A percentile compares a stretch with the other conserved stretches of the same genome.
phyloP scores from a whole-genome alignment of 2,888 invertebrate species.

The Zootermopsis nevadensis region DNA sequence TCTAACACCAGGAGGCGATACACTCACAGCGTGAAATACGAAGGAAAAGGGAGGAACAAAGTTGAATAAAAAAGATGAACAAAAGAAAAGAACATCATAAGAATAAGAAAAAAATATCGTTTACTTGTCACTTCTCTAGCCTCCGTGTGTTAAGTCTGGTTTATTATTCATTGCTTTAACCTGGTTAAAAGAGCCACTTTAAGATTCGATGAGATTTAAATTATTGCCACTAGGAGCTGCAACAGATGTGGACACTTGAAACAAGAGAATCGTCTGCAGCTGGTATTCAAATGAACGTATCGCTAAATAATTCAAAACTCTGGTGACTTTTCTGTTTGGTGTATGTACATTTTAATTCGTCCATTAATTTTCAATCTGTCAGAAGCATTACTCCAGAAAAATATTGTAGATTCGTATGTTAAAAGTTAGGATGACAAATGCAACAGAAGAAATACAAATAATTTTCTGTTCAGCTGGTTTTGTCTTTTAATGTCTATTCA shows the following conservation, averaged over 20 bases:
- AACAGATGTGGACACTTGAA: neutral
- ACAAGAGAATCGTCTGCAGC: neutral
- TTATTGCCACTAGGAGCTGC: neutral
- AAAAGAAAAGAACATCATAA: conserved; percentile 28
- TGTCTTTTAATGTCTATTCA: too few relatives aligned
- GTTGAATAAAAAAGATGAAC: neutral
- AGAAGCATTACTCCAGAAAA: too few relatives aligned
- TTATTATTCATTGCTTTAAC: neutral
- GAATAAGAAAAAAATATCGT: conserved; percentile 8
- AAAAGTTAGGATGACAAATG: too few relatives aligned
- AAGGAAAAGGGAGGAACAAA: neutral
- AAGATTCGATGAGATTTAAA: neutral
- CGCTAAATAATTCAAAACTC: neutral
- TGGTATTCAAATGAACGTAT: neutral
- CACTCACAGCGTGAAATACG: conserved; percentile 42
- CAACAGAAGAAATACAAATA: too few relatives aligned
- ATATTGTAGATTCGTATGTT: too few relatives aligned
- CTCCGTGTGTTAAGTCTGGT: neutral
- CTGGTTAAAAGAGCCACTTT: neutral
- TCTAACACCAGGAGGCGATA: conserved; percentile 52
- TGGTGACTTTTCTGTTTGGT: too few relatives aligned
- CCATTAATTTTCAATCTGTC: too few relatives aligned
- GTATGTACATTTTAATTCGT: too few relatives aligned
- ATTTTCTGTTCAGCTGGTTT: too few relatives aligned
- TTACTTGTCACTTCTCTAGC: conserved; percentile 36